Conservation (phyloP, 2,113 vertebrate genomes). For the Pleuronectes platessa region DNA sequence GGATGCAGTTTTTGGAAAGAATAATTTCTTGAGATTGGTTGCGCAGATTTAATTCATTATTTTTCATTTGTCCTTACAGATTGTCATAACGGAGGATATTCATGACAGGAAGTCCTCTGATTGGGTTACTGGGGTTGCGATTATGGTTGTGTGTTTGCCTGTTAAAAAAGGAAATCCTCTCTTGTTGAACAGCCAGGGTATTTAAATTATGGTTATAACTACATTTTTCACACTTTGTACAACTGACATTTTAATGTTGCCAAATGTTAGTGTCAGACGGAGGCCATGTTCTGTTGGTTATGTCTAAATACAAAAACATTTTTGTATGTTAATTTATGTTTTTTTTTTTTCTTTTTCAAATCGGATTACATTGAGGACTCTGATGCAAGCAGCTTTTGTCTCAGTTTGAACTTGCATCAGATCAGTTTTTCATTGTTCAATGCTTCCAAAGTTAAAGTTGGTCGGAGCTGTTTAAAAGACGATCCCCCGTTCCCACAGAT, state of each 20-base stretch:
- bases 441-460: not conserved
- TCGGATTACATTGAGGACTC: not conserved
- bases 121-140: not conserved
- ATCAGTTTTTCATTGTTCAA: not conserved
- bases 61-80: conserved; percentile 1
- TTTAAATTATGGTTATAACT: not conserved
- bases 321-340: conserved; percentile 13
- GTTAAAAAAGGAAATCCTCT: not conserved
- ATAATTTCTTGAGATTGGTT: too few relatives aligned
- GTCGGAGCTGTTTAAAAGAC: not conserved
- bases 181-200: not conserved
- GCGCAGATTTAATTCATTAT: too few relatives aligned
- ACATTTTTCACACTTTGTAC: conserved; percentile 13
- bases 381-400: not conserved
- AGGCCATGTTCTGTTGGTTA: conserved; percentile 11
- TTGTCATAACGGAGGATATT: not conserved
- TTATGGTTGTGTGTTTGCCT: not conserved
- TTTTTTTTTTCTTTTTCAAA: not conserved
- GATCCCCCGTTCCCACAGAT: conserved; percentile 3
- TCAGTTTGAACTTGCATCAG: not conserved
- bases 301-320: conserved; percentile 6
- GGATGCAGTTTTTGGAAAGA: too few relatives aligned
- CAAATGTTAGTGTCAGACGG: conserved; percentile 34
- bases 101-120: not conserved
- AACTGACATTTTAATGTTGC: conserved; percentile 32